Evolutionary conservation across 2,113 vertebrate species (phyloP), one percentile per base, ranked within the genome.

Genomic region (Leucopsar rothschildi): DNA sequence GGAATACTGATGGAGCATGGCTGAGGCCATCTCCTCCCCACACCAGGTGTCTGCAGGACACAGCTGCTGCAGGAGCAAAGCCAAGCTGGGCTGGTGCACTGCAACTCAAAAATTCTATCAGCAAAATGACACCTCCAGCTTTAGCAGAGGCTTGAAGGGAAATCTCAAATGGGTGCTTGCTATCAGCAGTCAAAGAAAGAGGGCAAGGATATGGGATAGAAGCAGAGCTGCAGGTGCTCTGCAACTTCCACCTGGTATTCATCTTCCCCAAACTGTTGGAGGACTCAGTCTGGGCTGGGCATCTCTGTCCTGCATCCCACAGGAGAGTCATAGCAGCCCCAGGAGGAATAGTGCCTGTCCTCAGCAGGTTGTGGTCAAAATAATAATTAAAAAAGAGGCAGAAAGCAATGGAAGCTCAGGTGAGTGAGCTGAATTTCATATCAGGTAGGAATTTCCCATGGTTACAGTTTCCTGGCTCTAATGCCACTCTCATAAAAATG

Each of bases 401-500:
- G 50, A 63, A 86, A 90, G 39, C 55, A 86, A 70, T 66, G 0
- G 0, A 92, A 86, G 33, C 60, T 39, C 86, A 81, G 64, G 80
- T 93, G 91, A 92, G 60, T 66, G 86, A 86, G 52, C 76, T 63
- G 92, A 94, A 90, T 92, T 88, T 75, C 77, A 83, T 93, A 73
- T 63, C 77, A 92, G 69, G 72, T n/a, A 80, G 52, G 71, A 93
- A 92, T 94, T 95, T 92, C 96, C 91, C 65, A 22, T 49, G 88
- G 91, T 95, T 94, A 35, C 49, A 52, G 69, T 88, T 92, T 92
- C 35, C 60, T 70, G 64, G 21, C 68, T 93, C 72, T 88, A 93
- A 88, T 66, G 76, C 72, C 69, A 77, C 39, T 83, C 29, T 83
- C 69, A 88, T 52, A 90, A 93, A 94, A 93, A 88, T 71, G 80